phyloP scores from a whole-genome alignment of 1,140 invertebrate genomes.

The Drosophila micromelanica region DNA sequence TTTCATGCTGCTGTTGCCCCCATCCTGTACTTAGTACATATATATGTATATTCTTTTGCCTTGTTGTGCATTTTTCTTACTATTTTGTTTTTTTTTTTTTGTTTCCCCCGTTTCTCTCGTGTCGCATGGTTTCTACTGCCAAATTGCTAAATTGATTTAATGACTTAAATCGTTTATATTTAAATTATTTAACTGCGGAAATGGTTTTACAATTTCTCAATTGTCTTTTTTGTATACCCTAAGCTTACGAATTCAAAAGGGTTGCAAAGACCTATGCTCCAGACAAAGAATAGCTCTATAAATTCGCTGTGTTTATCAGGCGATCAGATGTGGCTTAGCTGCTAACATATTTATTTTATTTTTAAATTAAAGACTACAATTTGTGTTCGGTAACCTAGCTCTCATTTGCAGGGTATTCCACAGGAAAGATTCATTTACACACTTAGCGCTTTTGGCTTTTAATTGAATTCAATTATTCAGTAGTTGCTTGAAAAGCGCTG shows the following conservation, averaged over 20 bases:
- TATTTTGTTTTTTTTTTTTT: constrained; percentile 51
- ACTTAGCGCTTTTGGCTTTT: constrained; percentile 26
- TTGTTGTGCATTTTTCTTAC: background rate
- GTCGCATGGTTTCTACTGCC: constrained; percentile 14
- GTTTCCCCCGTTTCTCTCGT: background rate
- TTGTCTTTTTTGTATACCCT: constrained; percentile 2
- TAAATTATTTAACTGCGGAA: constrained; percentile 71
- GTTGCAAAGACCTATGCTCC: too few relatives aligned
- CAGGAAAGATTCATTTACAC: background rate
- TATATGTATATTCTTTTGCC: constrained; percentile 1
- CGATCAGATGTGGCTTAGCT: too few relatives aligned
- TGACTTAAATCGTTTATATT: constrained; percentile 64
- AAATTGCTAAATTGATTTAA: constrained; percentile 63
- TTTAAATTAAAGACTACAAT: too few relatives aligned
- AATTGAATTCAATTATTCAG: constrained; percentile 78
- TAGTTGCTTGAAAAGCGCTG: constrained; percentile 25
- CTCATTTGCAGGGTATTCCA: constrained; percentile 1
- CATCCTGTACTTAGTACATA: too few relatives aligned
- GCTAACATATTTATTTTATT: too few relatives aligned
- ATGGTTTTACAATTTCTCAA: constrained; percentile 16
- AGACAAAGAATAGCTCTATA: too few relatives aligned
- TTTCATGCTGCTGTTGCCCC: background rate
- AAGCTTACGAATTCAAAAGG: background rate
- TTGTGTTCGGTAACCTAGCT: too few relatives aligned
- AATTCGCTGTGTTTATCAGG: too few relatives aligned